Conservation (phyloP, 2,888 invertebrate genomes). For the Zelleria hepariella region DNA sequence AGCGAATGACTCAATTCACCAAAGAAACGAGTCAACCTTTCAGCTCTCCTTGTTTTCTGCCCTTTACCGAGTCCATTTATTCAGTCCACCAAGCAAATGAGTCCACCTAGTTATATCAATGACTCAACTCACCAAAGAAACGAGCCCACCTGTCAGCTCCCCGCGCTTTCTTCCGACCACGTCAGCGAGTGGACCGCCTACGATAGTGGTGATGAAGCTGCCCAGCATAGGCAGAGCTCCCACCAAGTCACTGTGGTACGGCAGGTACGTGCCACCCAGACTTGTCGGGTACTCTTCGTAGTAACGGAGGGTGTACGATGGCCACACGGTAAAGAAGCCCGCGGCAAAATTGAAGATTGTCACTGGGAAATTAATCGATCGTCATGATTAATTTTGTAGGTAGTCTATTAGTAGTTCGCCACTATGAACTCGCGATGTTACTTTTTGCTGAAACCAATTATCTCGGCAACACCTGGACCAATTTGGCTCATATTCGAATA, state of each 20-base stretch:
- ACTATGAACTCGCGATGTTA: too few relatives aligned
- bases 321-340: background rate
- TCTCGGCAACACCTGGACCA: too few relatives aligned
- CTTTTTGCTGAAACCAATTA: too few relatives aligned
- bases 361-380: background rate
- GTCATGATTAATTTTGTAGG: too few relatives aligned
- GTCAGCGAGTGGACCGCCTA: background rate
- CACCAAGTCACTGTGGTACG: background rate
- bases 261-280: background rate
- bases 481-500: too few relatives aligned
- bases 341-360: background rate
- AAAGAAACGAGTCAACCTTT: too few relatives aligned
- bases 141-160: background rate
- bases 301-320: background rate
- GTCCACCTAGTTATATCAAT: background rate
- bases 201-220: background rate
- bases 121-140: background rate
- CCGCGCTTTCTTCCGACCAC: background rate
- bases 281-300: background rate
- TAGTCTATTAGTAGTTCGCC: too few relatives aligned
- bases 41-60: too few relatives aligned
- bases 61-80: background rate
- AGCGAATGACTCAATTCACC: too few relatives aligned
- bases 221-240: constrained; percentile 2
- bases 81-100: background rate